Evolutionary conservation across 2,113 vertebrate genomes (phyloP).

Genomic region (Neodontobutis hainanensis): DNA sequence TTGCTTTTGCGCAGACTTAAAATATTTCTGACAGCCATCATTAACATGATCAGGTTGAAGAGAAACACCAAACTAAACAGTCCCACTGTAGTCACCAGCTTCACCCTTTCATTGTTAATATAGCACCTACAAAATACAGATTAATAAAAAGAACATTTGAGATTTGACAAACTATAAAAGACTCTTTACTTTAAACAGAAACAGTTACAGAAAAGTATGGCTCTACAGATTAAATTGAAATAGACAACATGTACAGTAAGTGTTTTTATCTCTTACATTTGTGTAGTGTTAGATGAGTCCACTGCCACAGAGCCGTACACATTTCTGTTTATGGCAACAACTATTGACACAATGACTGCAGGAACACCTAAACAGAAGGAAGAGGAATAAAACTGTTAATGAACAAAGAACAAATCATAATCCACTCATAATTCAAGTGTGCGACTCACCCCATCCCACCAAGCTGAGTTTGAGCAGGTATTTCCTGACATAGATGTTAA

Average conservation of each 20-base stretch:
- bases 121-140: conserved; percentile 50
- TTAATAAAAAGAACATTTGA: no score
- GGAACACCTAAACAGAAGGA: conserved; percentile 55
- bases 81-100: conserved; percentile 39
- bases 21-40: conserved; percentile 18
- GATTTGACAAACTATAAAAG: no score
- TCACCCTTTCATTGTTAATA: conserved; percentile 9
- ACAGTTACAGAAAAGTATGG: no score
- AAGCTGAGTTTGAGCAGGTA: conserved; percentile 73
- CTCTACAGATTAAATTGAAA: no score
- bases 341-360: conserved; percentile 55
- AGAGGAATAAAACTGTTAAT: neutral
- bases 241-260: no score
- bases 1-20: neutral
- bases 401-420: no score
- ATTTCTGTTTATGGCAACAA: conserved; percentile 24
- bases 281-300: neutral
- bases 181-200: no score
- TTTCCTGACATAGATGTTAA: conserved; percentile 75
- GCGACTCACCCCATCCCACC: conserved; percentile 75
- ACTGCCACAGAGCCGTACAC: conserved; percentile 18
- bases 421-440: neutral
- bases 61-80: conserved; percentile 41
- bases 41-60: conserved; percentile 40
- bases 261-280: conserved; percentile 29